A percentile compares a stretch with the other conserved stretches of the same genome.
Conservation (phyloP, 2,888 invertebrate species). For the Mesoligia furuncula region DNA sequence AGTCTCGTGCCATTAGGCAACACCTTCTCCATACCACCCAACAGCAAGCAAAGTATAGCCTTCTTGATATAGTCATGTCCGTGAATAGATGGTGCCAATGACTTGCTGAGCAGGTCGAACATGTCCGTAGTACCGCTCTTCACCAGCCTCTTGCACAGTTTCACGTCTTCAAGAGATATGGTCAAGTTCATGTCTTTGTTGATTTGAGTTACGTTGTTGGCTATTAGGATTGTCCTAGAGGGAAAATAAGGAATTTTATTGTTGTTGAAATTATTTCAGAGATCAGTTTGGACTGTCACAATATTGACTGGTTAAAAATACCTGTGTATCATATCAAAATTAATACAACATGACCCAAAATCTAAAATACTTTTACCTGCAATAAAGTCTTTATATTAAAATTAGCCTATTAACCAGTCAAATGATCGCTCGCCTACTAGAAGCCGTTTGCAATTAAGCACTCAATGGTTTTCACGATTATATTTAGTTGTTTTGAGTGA, state of each 20-base stretch:
- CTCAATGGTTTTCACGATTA: no score
- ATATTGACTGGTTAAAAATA: neutral
- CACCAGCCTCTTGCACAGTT: slow-evolving; percentile 95
- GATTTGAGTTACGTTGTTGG: slow-evolving; percentile 97
- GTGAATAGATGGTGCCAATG: slow-evolving; percentile 99
- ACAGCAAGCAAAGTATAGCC: slow-evolving; percentile 97
- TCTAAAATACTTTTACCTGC: neutral
- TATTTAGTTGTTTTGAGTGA: no score
- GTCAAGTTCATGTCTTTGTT: slow-evolving; percentile 95
- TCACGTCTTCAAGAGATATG: slow-evolving; percentile 96
- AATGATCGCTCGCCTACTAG: no score
- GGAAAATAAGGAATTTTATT: neutral
- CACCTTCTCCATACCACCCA: slow-evolving; percentile 99
- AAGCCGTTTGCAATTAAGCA: no score
- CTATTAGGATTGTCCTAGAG: slow-evolving; percentile 96
- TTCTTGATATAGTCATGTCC: slow-evolving; percentile 99
- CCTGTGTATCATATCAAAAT: neutral
- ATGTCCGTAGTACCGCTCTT: slow-evolving; percentile 93
- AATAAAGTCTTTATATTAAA: neutral
- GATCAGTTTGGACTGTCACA: neutral
- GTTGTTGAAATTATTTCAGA: neutral
- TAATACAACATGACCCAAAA: neutral
- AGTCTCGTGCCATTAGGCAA: slow-evolving; percentile 97
- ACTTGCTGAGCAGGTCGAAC: slow-evolving; percentile 96
- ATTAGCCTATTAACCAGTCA: neutral